phyloP scores from a whole-genome alignment of 2,113 vertebrate species.

The Tricholaema leucomelas region DNA sequence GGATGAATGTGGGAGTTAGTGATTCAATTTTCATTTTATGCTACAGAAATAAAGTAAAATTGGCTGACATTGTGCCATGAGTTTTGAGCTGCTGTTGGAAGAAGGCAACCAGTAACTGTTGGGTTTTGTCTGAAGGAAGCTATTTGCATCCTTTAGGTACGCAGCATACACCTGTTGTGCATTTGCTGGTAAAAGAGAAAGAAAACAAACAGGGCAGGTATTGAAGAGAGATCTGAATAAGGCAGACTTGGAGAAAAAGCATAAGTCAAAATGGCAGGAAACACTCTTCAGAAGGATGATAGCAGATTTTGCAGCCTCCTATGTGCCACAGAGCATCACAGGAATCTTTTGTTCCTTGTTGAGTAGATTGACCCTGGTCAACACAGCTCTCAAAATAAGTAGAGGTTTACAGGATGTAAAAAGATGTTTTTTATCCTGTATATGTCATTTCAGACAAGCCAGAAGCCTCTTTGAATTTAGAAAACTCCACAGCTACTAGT shows the following conservation, averaged over 20 bases:
- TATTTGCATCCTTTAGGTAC: not conserved
- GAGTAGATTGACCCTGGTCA: not conserved
- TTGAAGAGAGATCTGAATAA: not conserved
- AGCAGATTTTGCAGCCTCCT: not conserved
- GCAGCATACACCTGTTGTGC: constrained; percentile 18
- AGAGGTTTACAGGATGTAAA: not conserved
- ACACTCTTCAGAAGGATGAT: not conserved
- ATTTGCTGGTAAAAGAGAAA: constrained; percentile 22
- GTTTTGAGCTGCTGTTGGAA: constrained; percentile 17
- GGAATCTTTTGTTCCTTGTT: not conserved
- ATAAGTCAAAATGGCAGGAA: not conserved
- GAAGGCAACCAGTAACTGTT: not conserved
- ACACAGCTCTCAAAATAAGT: not conserved
- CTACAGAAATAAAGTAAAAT: constrained; percentile 12
- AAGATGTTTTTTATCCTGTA: not conserved
- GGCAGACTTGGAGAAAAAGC: not conserved
- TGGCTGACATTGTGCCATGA: not conserved
- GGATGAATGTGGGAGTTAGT: not conserved
- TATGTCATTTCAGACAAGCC: not conserved
- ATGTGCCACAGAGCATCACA: not conserved
- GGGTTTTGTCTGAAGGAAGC: not conserved
- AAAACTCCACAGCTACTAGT: not conserved
- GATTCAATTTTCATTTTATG: constrained; percentile 1
- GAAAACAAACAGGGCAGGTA: not conserved
- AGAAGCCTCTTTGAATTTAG: not conserved